Conservation (phyloP, 2,113 vertebrate genomes). For the Vombatus ursinus region DNA sequence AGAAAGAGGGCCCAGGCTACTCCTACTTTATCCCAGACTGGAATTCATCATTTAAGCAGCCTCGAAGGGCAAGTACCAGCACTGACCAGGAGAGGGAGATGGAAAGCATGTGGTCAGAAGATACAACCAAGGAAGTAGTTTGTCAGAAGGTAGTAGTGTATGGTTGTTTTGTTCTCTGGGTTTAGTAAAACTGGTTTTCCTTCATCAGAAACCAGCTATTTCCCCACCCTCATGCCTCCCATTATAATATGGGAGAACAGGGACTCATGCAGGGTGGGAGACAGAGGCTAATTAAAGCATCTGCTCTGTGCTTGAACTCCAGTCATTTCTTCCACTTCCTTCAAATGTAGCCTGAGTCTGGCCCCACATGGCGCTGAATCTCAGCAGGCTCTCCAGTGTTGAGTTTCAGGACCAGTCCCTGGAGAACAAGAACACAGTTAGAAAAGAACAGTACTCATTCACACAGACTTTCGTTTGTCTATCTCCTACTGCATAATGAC, state of each 20-base stretch:
- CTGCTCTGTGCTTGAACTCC: not conserved
- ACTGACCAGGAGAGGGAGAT: not conserved
- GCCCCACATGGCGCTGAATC: not conserved
- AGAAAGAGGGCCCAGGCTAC: not conserved
- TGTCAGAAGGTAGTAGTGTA: not conserved
- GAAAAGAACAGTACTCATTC: not conserved
- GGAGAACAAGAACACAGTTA: not conserved
- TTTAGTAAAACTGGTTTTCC: not conserved
- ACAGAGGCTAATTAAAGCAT: not conserved
- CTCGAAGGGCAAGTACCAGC: not conserved
- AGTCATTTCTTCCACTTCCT: slow-evolving; percentile 4
- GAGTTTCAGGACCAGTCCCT: not conserved
- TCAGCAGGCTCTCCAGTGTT: not conserved
- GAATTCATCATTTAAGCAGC: not conserved
- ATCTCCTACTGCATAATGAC: not conserved
- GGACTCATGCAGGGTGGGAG: not conserved
- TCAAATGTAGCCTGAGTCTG: not conserved
- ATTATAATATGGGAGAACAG: not conserved
- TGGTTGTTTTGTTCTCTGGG: not conserved
- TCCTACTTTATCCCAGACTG: not conserved
- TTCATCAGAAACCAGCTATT: not conserved
- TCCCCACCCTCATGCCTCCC: not conserved
- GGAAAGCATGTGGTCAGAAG: not conserved
- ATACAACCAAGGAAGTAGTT: not conserved
- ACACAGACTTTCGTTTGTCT: not conserved